Evolutionary conservation across 1,140 invertebrate genomes (phyloP).

Genomic region (Episyrphus balteatus): DNA sequence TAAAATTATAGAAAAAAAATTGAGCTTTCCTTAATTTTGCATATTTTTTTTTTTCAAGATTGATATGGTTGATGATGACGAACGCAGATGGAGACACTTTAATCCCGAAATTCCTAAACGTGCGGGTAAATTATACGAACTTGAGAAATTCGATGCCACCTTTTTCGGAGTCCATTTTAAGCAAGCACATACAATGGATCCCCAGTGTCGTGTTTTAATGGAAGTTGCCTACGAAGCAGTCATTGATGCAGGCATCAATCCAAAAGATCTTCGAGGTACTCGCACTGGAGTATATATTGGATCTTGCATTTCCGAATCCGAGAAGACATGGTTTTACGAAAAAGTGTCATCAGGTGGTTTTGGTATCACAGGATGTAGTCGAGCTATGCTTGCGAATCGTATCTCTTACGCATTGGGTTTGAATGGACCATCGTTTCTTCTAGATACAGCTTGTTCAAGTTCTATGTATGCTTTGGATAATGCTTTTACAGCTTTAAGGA

Average conservation of each 20-base stretch:
- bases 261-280: constrained; percentile 46
- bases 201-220: constrained; percentile 40
- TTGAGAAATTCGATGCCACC: constrained; percentile 42
- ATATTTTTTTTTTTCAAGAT: constrained; percentile 15
- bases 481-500: constrained; percentile 63
- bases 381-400: constrained; percentile 85
- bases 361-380: constrained; percentile 67
- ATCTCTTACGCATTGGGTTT: constrained; percentile 65
- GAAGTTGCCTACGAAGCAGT: constrained; percentile 40
- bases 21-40: neutral
- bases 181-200: constrained; percentile 43
- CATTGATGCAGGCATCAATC: constrained; percentile 35
- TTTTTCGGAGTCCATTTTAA: constrained; percentile 46
- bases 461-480: constrained; percentile 75
- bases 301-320: constrained; percentile 62
- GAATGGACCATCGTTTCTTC: constrained; percentile 65
- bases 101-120: constrained; percentile 56
- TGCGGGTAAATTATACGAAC: constrained; percentile 54
- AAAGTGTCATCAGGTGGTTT: constrained; percentile 46
- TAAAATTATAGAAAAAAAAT: no score
- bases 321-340: constrained; percentile 58
- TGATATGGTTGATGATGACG: constrained; percentile 67
- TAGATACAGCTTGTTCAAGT: constrained; percentile 87
- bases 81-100: constrained; percentile 57
- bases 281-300: constrained; percentile 71